A percentile compares a stretch with the other conserved stretches of the same genome.
phyloP scores from a whole-genome alignment of 2,888 invertebrate species.

The Plusia festucae region DNA sequence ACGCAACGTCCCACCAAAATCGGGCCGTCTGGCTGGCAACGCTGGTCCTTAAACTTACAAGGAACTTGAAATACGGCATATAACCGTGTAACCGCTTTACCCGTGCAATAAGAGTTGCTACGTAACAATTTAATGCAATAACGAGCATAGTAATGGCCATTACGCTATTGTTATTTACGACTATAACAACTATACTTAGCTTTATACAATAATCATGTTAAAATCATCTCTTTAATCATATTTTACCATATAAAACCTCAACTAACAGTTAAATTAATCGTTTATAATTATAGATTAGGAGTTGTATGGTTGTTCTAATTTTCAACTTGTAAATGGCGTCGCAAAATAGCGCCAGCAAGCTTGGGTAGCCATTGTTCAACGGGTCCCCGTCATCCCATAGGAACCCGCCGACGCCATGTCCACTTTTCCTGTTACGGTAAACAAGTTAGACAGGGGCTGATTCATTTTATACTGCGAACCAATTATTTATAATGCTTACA shows the following conservation, averaged over 20 bases:
- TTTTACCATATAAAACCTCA: not conserved
- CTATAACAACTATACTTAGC: conserved; percentile 20
- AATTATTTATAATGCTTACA: conserved; percentile 62
- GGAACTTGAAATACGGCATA: conserved; percentile 15
- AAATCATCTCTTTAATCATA: conserved; percentile 6
- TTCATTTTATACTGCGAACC: conserved; percentile 70
- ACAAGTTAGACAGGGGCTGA: conserved; percentile 74
- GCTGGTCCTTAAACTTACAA: too few relatives aligned
- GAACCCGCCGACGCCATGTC: conserved; percentile 50
- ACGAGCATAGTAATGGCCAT: conserved; percentile 28
- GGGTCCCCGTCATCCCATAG: conserved; percentile 51
- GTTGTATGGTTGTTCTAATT: conserved; percentile 15
- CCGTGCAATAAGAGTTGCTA: conserved; percentile 12
- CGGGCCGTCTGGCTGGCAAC: too few relatives aligned
- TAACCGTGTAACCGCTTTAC: conserved; percentile 14
- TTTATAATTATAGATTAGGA: conserved; percentile 4
- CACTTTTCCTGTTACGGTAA: conserved; percentile 78
- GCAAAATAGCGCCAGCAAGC: conserved; percentile 35
- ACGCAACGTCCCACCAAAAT: too few relatives aligned
- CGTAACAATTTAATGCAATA: conserved; percentile 35
- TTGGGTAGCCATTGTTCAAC: conserved; percentile 35
- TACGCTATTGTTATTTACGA: conserved; percentile 41
- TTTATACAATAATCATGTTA: conserved; percentile 12
- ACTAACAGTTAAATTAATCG: not conserved
- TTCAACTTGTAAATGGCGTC: conserved; percentile 14